Base-by-base conservation (phyloP, 2,797 vertebrate genomes). In the Acanthornis magna region DNA sequence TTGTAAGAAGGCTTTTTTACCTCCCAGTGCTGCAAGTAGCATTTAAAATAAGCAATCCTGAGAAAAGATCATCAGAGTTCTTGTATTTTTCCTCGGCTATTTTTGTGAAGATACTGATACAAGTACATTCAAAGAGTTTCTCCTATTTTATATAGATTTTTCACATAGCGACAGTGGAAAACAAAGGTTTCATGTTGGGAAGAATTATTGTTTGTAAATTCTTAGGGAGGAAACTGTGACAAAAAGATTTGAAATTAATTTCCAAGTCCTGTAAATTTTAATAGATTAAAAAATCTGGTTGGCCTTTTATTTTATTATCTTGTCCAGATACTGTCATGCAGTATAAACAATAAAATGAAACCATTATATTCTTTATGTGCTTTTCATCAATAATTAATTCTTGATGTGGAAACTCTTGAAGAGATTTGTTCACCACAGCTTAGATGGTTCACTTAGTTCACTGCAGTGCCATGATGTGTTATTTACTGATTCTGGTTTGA, bases 41-140 rank as follows among this genome's bases (percentile, higher is more conserved):
- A 93, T 92, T 93, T 95, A 88, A 95, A 96, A 94, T 88, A 83
- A 85, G 94, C 62, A 70, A 81, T 94, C 88, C 96, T 96, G 93
- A 91, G 91, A 96, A 96, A 96, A 96, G 96, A 96, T 95, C 94
- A 96, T 95, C 93, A 91, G 82, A 85, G 38, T 81, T 89, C 51
- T 57, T 84, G 43, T 81, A 9, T 75, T 96, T 95, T 95, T 95
- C 87, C 65, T 58, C 0, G 3, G 55, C 74, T 82, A 1, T 85
- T 91, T 92, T 89, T 87, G 78, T 74, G 61, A 79, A 76, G 74
- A 22, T 73, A 73, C 12, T 16, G 7, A 63, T 76, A 42, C 57
- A 87, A 82, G 71, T 38, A 32, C 30, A n/a, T 84, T 81, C 66
- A 40, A 70, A 70, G 78, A 71, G 50, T 67, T 91, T 85, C 68